phyloP scores from a whole-genome alignment of 2,888 invertebrate genomes.

The Polymixis lichenea region DNA sequence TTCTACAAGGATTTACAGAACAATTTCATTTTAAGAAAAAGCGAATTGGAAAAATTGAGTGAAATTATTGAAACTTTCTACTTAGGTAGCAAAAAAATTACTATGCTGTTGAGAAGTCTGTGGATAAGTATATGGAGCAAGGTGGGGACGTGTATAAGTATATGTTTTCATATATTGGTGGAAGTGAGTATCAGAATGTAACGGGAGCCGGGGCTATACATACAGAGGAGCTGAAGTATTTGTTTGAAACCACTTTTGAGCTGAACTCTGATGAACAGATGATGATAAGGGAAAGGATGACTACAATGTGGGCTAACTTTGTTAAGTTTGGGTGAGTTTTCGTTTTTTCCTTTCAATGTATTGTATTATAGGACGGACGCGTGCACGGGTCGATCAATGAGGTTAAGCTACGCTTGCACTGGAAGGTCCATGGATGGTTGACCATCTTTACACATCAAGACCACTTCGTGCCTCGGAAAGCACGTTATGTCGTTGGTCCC shows the following conservation, averaged over 20 bases:
- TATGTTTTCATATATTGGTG: constrained; percentile 73
- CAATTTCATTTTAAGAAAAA: constrained; percentile 29
- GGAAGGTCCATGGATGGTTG: too few relatives aligned
- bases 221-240: constrained; percentile 72
- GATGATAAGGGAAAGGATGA: constrained; percentile 73
- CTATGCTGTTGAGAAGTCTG: constrained; percentile 72
- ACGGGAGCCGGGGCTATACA: constrained; percentile 72
- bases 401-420: too few relatives aligned
- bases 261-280: constrained; percentile 68
- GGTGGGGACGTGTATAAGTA: constrained; percentile 71
- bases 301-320: constrained; percentile 77
- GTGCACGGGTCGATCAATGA: too few relatives aligned
- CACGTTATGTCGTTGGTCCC: too few relatives aligned
- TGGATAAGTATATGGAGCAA: constrained; percentile 69
- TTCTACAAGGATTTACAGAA: constrained; percentile 46
- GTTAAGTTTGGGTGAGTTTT: constrained; percentile 76
- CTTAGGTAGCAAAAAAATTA: constrained; percentile 68
- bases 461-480: too few relatives aligned
- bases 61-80: constrained; percentile 67
- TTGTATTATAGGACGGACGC: too few relatives aligned
- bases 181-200: constrained; percentile 66
- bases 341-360: not conserved
- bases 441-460: too few relatives aligned
- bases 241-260: constrained; percentile 62
- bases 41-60: constrained; percentile 60